Evolutionary conservation across 2,888 invertebrate genomes (phyloP).

Genomic region (Apotomis betuletana): DNA sequence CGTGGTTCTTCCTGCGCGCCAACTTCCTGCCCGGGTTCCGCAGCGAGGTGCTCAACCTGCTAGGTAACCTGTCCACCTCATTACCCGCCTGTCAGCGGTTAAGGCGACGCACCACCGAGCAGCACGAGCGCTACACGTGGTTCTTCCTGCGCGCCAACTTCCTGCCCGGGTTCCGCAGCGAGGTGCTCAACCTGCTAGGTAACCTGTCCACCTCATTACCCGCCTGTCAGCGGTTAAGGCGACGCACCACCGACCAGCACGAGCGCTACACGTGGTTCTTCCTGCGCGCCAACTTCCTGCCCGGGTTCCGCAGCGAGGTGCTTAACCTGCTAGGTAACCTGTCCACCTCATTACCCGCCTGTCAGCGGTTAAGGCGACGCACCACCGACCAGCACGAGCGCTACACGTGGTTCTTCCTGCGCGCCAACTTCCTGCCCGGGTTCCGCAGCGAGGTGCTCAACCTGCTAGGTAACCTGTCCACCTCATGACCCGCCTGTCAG

Average conservation of each 20-base stretch:
- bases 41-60: slow-evolving; percentile 88
- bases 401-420: slow-evolving; percentile 94
- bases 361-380: slow-evolving; percentile 87
- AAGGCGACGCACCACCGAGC: slow-evolving; percentile 86
- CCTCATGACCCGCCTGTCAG: slow-evolving; percentile 82
- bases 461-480: slow-evolving; percentile 82
- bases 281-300: slow-evolving; percentile 92
- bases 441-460: slow-evolving; percentile 89
- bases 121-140: slow-evolving; percentile 92
- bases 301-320: slow-evolving; percentile 88
- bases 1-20: slow-evolving; percentile 95
- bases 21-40: slow-evolving; percentile 91
- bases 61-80: slow-evolving; percentile 73
- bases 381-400: slow-evolving; percentile 86
- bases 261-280: slow-evolving; percentile 94
- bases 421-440: slow-evolving; percentile 91
- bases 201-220: slow-evolving; percentile 38
- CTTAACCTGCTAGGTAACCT: slow-evolving; percentile 87
- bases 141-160: slow-evolving; percentile 95
- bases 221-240: slow-evolving; percentile 86
- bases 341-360: slow-evolving; percentile 68
- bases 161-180: slow-evolving; percentile 87
- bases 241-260: slow-evolving; percentile 85
- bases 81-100: slow-evolving; percentile 85
- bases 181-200: slow-evolving; percentile 89